These are phyloP conservation scores for Caenorhabditis sp. DNA, from an alignment of 2,888 invertebrate genomes.

Conservation along the genomic window DNA sequence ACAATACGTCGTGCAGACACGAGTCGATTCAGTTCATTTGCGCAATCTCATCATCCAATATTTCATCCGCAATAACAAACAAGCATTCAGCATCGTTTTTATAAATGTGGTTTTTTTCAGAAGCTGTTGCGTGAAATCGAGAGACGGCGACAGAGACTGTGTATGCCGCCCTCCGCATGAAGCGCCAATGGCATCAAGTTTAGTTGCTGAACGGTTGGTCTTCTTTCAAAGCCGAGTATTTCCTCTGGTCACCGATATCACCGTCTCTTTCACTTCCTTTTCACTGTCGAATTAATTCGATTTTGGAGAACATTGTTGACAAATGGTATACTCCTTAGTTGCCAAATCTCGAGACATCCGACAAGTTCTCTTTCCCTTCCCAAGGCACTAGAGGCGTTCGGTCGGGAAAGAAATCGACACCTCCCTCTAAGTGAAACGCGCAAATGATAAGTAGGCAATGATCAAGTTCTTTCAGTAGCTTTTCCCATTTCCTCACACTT, in stretches of 20 bases:
- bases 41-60: conserved; percentile 55
- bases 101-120: conserved; percentile 52
- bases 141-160: conserved; percentile 49
- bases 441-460: conserved; percentile 52
- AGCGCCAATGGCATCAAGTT: conserved; percentile 60
- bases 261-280: conserved; percentile 48
- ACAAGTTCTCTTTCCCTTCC: conserved; percentile 31
- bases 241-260: conserved; percentile 58
- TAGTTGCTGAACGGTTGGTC: conserved; percentile 57
- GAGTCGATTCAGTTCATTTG: conserved; percentile 46
- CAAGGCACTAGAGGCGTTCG: not conserved
- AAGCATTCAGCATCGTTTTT: conserved; percentile 54
- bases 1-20: not conserved
- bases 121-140: conserved; percentile 59
- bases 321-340: not conserved
- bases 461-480: conserved; percentile 57
- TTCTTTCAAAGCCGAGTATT: conserved; percentile 43
- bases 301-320: not conserved
- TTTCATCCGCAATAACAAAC: conserved; percentile 54
- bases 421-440: conserved; percentile 40
- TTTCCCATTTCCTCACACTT: conserved; percentile 4
- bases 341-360: not conserved
- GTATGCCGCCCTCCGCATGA: conserved; percentile 56
- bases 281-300: conserved; percentile 19
- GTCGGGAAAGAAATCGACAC: conserved; percentile 33